phyloP scores from a whole-genome alignment of 2,113 vertebrate species.

The Anarhynchus alexandrinus region DNA sequence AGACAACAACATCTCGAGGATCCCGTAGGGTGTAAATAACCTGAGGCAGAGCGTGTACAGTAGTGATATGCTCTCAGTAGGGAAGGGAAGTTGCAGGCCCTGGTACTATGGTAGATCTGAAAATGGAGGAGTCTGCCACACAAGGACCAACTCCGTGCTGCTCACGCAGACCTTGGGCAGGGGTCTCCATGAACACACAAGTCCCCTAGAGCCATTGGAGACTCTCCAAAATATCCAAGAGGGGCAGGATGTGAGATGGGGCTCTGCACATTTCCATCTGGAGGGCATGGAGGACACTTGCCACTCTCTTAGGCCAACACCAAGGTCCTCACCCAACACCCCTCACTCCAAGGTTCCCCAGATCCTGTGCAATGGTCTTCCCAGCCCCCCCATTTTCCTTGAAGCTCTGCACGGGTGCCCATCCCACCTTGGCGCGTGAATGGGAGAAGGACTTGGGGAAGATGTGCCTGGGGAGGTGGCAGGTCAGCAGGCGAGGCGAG shows the following conservation, averaged over 20 bases:
- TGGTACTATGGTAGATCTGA: not conserved
- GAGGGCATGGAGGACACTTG: not conserved
- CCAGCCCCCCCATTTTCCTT: not conserved
- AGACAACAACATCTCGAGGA: slow-evolving; percentile 56
- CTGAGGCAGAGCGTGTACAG: not conserved
- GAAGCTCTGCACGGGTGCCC: not conserved
- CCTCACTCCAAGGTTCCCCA: not conserved
- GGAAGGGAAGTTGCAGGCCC: not conserved
- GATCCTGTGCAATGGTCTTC: not conserved
- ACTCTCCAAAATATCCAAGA: not conserved
- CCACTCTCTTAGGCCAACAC: not conserved
- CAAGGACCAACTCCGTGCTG: not conserved
- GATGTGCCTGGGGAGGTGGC: slow-evolving; percentile 69
- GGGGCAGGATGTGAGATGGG: not conserved
- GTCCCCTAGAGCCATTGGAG: not conserved
- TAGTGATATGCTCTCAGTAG: rapidly evolving
- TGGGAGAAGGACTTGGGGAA: slow-evolving; percentile 68
- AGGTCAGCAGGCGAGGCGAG: slow-evolving; percentile 56
- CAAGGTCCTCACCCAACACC: not conserved
- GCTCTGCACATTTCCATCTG: not conserved
- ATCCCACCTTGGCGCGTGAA: slow-evolving; percentile 69
- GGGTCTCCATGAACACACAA: not conserved
- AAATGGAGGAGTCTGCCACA: not conserved
- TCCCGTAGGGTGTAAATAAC: slow-evolving; percentile 58
- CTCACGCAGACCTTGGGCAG: not conserved